Conservation (phyloP, 2,888 invertebrate species). For the Aphodius sticticus region DNA sequence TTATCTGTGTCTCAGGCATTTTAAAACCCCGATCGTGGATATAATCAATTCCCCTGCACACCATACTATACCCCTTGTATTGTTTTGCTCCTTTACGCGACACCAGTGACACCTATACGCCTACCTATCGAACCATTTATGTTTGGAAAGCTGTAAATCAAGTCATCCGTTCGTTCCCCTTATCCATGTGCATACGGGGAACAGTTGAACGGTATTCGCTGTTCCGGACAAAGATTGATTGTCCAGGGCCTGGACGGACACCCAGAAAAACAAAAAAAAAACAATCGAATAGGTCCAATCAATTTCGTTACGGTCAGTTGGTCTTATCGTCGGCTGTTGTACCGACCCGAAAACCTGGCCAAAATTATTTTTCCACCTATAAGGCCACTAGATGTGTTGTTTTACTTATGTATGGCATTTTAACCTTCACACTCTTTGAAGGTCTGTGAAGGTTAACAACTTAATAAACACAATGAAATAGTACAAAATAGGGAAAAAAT, state of each 20-base stretch:
- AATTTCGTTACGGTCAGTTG: neutral
- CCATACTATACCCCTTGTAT: neutral
- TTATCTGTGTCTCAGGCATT: neutral
- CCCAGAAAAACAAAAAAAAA: neutral
- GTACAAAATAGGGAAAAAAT: no score
- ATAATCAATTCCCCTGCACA: neutral
- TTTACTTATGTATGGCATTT: no score
- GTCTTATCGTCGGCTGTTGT: neutral
- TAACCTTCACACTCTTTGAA: no score
- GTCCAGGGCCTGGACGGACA: neutral
- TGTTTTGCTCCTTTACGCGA: neutral
- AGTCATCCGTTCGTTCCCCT: neutral
- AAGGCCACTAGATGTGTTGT: no score
- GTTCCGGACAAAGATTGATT: slow-evolving; percentile 4
- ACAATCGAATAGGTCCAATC: neutral
- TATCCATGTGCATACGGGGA: neutral
- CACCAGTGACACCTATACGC: neutral
- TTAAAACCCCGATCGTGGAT: neutral
- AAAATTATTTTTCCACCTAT: no score
- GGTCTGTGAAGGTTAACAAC: no score
- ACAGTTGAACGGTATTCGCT: neutral
- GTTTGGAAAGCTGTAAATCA: neutral
- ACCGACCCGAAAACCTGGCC: no score
- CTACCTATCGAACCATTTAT: neutral
- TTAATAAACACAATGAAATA: no score